phyloP scores from a whole-genome alignment of 2,113 vertebrate genomes.

The Dryoscopus gambensis region DNA sequence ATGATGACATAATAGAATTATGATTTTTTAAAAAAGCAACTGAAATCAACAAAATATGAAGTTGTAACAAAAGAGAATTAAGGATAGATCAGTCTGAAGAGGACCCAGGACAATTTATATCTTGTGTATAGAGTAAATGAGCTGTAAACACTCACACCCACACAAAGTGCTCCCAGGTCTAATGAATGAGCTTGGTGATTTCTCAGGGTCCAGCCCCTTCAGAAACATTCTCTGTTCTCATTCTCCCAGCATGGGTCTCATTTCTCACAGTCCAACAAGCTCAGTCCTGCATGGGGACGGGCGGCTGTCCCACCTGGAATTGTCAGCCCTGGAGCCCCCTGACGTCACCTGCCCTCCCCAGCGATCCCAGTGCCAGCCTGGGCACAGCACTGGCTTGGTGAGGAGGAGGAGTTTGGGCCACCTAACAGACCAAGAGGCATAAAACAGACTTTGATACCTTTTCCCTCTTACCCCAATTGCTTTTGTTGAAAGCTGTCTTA shows the following conservation, averaged over 20 bases:
- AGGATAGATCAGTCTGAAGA: background rate
- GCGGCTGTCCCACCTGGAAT: fast-evolving
- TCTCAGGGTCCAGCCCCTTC: background rate
- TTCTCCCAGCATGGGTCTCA: background rate
- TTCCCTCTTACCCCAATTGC: fast-evolving
- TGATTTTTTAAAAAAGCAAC: background rate
- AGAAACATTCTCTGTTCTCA: background rate
- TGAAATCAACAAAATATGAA: background rate
- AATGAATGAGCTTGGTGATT: background rate
- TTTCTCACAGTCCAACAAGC: background rate
- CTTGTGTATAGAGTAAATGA: background rate
- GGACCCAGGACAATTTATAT: background rate
- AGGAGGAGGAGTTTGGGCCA: background rate
- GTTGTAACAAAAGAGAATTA: background rate
- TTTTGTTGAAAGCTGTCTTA: background rate
- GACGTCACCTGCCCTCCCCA: fast-evolving
- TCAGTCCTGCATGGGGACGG: fast-evolving
- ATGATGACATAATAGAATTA: background rate
- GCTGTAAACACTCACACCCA: background rate
- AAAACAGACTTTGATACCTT: background rate
- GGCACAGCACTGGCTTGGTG: fast-evolving
- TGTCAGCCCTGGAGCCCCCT: fast-evolving
- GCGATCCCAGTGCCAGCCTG: background rate
- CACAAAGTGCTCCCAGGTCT: background rate
- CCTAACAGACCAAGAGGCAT: background rate